Conservation (phyloP, 2,888 invertebrate genomes). For the Tetrapedia diversipes region DNA sequence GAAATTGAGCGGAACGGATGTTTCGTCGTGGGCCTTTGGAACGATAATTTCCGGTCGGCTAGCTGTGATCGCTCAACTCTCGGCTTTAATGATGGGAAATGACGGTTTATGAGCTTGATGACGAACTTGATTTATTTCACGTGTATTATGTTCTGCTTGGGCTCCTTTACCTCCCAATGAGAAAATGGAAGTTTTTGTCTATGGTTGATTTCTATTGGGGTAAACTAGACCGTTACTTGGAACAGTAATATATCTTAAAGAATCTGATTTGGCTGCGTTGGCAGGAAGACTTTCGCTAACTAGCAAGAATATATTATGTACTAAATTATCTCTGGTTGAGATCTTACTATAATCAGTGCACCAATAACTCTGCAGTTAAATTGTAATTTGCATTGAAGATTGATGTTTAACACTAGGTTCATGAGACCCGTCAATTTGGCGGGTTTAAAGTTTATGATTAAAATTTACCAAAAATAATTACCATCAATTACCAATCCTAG, state of each 20-base stretch:
- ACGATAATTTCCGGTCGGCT: conserved; percentile 76
- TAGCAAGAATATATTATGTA: too few relatives aligned
- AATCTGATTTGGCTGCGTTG: not conserved
- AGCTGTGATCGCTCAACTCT: conserved; percentile 64
- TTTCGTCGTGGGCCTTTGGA: conserved; percentile 72
- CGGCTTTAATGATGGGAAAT: conserved; percentile 74
- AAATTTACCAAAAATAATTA: too few relatives aligned
- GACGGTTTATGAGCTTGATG: conserved; percentile 76
- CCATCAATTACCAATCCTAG: too few relatives aligned
- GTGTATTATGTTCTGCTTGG: conserved; percentile 17
- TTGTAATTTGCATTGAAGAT: too few relatives aligned
- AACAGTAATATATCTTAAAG: not conserved
- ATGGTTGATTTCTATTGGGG: too few relatives aligned
- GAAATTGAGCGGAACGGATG: conserved; percentile 81
- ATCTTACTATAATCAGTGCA: too few relatives aligned
- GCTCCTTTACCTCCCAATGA: conserved; percentile 15
- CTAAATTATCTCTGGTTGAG: too few relatives aligned
- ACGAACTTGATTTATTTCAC: conserved; percentile 74
- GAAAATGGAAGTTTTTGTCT: conserved; percentile 47
- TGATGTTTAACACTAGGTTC: too few relatives aligned
- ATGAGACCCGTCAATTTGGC: too few relatives aligned
- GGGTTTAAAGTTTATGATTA: too few relatives aligned
- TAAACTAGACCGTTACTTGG: not conserved
- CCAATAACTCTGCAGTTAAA: too few relatives aligned
- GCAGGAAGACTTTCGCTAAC: too few relatives aligned